Evolutionary conservation across 2,797 vertebrate genomes (phyloP).

Genomic region (Crenuchus spilurus): DNA sequence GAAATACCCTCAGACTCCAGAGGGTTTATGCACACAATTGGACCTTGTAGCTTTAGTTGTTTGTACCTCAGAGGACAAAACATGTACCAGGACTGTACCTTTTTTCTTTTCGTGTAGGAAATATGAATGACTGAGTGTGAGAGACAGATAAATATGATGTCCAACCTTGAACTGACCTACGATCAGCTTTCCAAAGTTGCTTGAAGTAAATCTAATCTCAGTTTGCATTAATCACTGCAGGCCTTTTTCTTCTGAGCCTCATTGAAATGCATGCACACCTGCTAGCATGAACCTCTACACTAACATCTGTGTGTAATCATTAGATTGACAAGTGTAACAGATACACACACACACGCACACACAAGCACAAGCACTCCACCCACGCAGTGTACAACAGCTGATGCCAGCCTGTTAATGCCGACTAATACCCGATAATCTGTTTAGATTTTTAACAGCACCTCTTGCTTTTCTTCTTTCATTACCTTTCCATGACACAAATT

Average conservation of each 20-base stretch:
- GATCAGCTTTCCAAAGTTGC: slow-evolving; percentile 9
- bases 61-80: too few relatives aligned
- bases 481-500: slow-evolving; percentile 7
- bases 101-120: too few relatives aligned
- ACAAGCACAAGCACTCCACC: slow-evolving; percentile 5
- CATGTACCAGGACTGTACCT: too few relatives aligned
- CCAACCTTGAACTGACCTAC: slow-evolving; percentile 1
- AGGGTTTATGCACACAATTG: too few relatives aligned
- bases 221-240: slow-evolving; percentile 16
- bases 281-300: slow-evolving; percentile 60
- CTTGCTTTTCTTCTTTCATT: slow-evolving; percentile 29
- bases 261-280: slow-evolving; percentile 65
- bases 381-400: slow-evolving; percentile 4
- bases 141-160: slow-evolving; percentile 33
- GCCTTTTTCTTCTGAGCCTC: slow-evolving; percentile 48
- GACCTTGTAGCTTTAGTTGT: too few relatives aligned
- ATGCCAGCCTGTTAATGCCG: slow-evolving; percentile 68
- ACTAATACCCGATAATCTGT: slow-evolving; percentile 66
- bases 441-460: slow-evolving; percentile 17
- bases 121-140: slow-evolving; percentile 40
- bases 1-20: too few relatives aligned
- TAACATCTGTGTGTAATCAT: slow-evolving; percentile 77
- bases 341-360: slow-evolving; percentile 41
- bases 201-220: slow-evolving; percentile 15
- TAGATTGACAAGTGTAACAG: slow-evolving; percentile 70